phyloP scores from a whole-genome alignment of 2,888 invertebrate genomes.

The Julus scanicus region DNA sequence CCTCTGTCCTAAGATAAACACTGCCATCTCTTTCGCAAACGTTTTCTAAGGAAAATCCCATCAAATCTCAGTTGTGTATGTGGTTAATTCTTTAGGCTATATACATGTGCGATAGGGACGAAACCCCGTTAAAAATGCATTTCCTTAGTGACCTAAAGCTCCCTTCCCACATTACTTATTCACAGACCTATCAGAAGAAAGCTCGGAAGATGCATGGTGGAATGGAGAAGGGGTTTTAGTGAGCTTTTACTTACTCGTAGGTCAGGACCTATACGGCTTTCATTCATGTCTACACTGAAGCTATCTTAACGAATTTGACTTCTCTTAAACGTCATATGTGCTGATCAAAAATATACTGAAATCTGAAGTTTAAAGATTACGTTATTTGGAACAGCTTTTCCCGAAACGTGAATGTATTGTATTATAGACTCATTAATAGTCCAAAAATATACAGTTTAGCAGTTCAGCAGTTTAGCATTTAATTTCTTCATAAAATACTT shows the following conservation, averaged over 20 bases:
- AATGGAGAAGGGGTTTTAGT: not conserved
- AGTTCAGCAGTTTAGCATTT: too few species aligned
- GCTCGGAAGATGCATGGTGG: not conserved
- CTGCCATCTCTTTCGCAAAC: not conserved
- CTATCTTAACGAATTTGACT: not conserved
- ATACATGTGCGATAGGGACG: not conserved
- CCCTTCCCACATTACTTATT: constrained; percentile 24
- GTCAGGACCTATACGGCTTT: not conserved
- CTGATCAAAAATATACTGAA: too few species aligned
- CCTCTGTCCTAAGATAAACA: not conserved
- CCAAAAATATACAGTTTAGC: too few species aligned
- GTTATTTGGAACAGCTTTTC: too few species aligned
- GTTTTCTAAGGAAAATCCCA: not conserved
- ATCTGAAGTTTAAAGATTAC: too few species aligned
- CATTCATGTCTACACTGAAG: not conserved
- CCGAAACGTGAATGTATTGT: too few species aligned
- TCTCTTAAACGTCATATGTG: too few species aligned
- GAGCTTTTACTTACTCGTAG: not conserved
- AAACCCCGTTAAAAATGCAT: constrained; percentile 33
- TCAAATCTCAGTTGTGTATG: not conserved
- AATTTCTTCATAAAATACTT: too few species aligned
- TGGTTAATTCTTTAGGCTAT: not conserved
- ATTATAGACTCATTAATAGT: too few species aligned
- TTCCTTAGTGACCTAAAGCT: not conserved
- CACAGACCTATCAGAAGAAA: not conserved